Evolutionary conservation across 1,140 invertebrate species (phyloP).

Genomic region (Mycetomoellerius zeteki): DNA sequence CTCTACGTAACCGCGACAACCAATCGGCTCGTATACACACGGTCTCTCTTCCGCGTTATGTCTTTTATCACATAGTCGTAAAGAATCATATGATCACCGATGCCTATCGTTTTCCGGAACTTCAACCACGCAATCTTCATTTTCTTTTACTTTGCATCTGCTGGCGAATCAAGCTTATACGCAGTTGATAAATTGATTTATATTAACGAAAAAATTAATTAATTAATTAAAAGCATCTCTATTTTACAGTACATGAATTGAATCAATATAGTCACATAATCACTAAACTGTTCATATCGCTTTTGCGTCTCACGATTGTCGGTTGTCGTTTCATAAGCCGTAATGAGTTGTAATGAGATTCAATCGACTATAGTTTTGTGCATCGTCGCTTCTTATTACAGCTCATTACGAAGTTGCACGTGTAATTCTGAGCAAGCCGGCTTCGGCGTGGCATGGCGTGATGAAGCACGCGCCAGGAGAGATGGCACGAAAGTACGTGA

Average conservation of each 20-base stretch:
- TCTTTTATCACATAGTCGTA: conserved; percentile 25
- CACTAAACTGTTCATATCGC: not conserved
- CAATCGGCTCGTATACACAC: conserved; percentile 45
- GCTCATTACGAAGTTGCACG: conserved; percentile 34
- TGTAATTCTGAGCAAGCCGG: not conserved
- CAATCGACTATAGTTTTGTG: conserved; percentile 24
- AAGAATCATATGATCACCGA: not conserved
- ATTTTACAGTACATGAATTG: not conserved
- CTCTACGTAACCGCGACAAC: conserved; percentile 52
- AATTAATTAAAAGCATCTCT: not conserved
- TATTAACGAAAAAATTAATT: not conserved
- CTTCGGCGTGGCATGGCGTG: not conserved
- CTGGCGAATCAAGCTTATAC: not conserved
- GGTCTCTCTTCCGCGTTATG: conserved; percentile 28
- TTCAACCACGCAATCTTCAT: not conserved
- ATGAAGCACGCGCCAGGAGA: conserved; percentile 1
- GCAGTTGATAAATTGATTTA: not conserved
- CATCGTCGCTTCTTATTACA: conserved; percentile 36
- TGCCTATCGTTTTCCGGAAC: not conserved
- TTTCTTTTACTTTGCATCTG: not conserved
- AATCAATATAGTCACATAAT: not conserved
- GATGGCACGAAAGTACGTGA: conserved; percentile 52
- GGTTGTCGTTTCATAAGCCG: not conserved
- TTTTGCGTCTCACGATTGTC: not conserved
- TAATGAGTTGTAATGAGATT: conserved; percentile 41